Percentiles rank a stretch among this genome's conserved stretches.
phyloP scores from a whole-genome alignment of 2,888 invertebrate genomes.

The Cyaniris semiargus region DNA sequence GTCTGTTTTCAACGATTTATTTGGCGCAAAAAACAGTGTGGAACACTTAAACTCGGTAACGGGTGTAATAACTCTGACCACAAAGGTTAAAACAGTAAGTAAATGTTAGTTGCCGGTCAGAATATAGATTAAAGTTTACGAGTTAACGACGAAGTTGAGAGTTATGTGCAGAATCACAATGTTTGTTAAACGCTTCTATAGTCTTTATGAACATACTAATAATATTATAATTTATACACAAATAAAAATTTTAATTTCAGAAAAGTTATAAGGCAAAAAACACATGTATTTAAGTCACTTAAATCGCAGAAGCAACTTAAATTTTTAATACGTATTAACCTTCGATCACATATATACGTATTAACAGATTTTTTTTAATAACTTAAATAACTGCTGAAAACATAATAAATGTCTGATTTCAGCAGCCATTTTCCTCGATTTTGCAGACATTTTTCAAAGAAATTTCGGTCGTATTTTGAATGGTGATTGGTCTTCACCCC shows the following conservation, averaged over 20 bases:
- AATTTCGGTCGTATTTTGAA: neutral
- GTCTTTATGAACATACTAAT: slow-evolving; percentile 45
- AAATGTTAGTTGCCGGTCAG: slow-evolving; percentile 36
- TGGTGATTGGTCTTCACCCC: neutral
- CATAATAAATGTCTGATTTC: neutral
- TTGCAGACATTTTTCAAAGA: neutral
- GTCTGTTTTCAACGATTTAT: neutral
- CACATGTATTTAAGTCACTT: no score
- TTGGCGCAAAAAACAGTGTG: neutral
- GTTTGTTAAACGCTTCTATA: slow-evolving; percentile 42
- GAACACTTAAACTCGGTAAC: slow-evolving; percentile 17
- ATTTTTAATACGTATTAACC: neutral
- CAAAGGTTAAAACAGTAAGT: slow-evolving; percentile 29
- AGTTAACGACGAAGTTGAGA: slow-evolving; percentile 45
- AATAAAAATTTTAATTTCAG: no score
- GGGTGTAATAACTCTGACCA: slow-evolving; percentile 10
- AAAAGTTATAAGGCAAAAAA: no score
- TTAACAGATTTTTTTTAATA: neutral
- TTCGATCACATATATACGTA: no score
- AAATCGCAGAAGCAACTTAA: no score
- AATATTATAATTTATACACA: no score
- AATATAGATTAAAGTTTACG: slow-evolving; percentile 47
- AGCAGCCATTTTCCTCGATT: neutral
- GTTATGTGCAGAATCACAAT: slow-evolving; percentile 44
- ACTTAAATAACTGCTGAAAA: neutral